Base-by-base conservation (phyloP, 2,113 vertebrate species). In the Piaya cayana region DNA sequence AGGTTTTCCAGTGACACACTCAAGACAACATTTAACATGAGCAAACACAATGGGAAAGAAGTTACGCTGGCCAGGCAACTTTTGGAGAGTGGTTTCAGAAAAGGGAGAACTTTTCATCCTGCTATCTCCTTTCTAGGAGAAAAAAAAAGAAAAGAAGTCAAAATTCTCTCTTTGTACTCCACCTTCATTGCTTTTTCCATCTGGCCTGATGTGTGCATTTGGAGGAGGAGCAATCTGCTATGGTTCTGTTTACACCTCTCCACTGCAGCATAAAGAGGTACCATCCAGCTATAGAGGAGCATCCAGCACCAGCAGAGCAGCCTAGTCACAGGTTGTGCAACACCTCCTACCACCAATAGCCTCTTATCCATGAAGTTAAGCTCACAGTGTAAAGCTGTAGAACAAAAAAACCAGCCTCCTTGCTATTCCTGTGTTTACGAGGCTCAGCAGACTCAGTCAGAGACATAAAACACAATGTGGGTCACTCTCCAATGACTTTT, bases 161-260 rank as follows among this genome's bases (percentile, higher is more conserved):
- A 56, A 25, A 8, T n/a, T 65, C 52, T 65, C 65, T 74, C 27
- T 53, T 34, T 8, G 26, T 39, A 23, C 29, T 77, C 58, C 75
- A 58, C 47, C 25, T 67, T 50, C 36, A 3, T 52, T 71, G 68
- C 36, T 52, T 79, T 47, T 49, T 53, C 60, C 32, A 19, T 37
- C 59, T 36, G 25, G 32, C 27, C 59, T 49, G 49, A 72, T 1
- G 1, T 8, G 34, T 55, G 55, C 37, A 21, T 29, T 16, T 65
- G 0, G 0, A 3, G 27, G 27, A 49, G 34, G 26, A 68, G 53
- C 49, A 59, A 42, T 80, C 63, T 84, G 0, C 34, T 34, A 56
- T 4, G 37, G 27, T 14, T 60, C 53, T 68, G 69, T 74, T 69
- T 3, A 25, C 53, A 25, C 15, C 55, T 2, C 1, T 2, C 29